Evolutionary conservation across 2,113 vertebrate genomes (phyloP).

Genomic region (Micronycteris hirsuta): DNA sequence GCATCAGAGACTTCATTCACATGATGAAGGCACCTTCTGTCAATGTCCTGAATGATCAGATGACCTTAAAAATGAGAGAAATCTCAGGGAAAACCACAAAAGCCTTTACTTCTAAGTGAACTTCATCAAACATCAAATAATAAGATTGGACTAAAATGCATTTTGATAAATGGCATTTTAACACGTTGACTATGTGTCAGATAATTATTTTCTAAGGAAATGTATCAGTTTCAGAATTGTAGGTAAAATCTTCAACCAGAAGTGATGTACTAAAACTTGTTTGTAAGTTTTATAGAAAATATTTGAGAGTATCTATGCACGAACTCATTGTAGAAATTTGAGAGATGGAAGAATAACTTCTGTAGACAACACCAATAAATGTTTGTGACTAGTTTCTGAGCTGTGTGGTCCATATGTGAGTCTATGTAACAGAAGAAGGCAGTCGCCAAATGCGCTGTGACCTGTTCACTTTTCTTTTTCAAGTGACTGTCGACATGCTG

Average conservation of each 20-base stretch:
- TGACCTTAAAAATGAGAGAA: not conserved
- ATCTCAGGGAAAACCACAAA: not conserved
- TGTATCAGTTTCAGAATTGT: not conserved
- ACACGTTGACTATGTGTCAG: not conserved
- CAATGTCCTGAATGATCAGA: not conserved
- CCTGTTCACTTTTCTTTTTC: not conserved
- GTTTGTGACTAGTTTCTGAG: not conserved
- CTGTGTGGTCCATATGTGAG: not conserved
- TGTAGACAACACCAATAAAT: not conserved
- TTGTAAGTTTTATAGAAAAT: not conserved
- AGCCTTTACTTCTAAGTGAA: not conserved
- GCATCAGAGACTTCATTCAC: not conserved
- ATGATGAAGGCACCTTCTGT: not conserved
- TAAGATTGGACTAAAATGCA: not conserved
- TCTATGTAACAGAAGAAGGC: not conserved
- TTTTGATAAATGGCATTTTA: constrained; percentile 5
- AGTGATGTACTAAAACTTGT: not conserved
- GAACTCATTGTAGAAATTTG: not conserved
- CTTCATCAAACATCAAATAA: not conserved
- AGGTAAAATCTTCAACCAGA: not conserved
- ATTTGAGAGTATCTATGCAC: not conserved
- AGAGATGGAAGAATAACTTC: not conserved
- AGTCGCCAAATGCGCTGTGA: not conserved
- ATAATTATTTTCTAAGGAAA: not conserved
- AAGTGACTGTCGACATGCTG: not conserved